Percentiles rank a stretch among this genome's conserved stretches.
Conservation (phyloP, 2,113 vertebrate species). For the Brachyhypopomus gauderio region DNA sequence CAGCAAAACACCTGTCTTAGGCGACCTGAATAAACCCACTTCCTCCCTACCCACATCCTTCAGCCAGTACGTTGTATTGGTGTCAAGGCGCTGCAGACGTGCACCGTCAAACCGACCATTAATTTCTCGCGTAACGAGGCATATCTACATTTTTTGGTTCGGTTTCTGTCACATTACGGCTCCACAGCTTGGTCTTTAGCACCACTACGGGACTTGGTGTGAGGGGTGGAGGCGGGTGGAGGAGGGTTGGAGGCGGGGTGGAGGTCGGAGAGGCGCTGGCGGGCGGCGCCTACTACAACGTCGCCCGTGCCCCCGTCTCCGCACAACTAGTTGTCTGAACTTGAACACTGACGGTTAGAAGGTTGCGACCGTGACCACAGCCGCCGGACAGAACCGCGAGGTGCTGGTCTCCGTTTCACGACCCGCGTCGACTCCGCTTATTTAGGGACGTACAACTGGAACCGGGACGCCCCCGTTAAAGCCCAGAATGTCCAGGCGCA, state of each 20-base stretch:
- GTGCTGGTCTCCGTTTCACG: conserved; percentile 9
- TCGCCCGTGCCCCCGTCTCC: conserved; percentile 63
- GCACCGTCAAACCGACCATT: conserved; percentile 42
- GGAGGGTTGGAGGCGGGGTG: conserved; percentile 25
- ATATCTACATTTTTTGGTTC: background rate
- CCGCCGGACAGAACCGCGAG: conserved; percentile 23
- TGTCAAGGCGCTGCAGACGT: conserved; percentile 35
- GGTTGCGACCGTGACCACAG: conserved; percentile 58
- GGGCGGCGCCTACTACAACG: conserved; percentile 56
- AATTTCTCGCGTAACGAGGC: background rate
- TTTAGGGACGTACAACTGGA: background rate
- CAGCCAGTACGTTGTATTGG: conserved; percentile 37
- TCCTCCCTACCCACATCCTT: conserved; percentile 65
- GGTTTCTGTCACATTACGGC: conserved; percentile 1
- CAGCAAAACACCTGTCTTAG: conserved; percentile 65
- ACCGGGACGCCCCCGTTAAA: background rate
- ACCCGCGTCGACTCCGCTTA: background rate
- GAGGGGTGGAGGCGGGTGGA: conserved; percentile 1
- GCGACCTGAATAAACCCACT: conserved; percentile 60
- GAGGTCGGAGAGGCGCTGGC: conserved; percentile 12
- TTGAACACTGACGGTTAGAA: conserved; percentile 70
- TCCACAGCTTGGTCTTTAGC: background rate
- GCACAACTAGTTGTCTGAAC: conserved; percentile 74
- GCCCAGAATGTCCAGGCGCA: conserved; percentile 78
- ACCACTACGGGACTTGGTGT: too few species aligned